Base-by-base conservation (phyloP, 2,888 invertebrate species). In the Steinernema carpocapsae region DNA sequence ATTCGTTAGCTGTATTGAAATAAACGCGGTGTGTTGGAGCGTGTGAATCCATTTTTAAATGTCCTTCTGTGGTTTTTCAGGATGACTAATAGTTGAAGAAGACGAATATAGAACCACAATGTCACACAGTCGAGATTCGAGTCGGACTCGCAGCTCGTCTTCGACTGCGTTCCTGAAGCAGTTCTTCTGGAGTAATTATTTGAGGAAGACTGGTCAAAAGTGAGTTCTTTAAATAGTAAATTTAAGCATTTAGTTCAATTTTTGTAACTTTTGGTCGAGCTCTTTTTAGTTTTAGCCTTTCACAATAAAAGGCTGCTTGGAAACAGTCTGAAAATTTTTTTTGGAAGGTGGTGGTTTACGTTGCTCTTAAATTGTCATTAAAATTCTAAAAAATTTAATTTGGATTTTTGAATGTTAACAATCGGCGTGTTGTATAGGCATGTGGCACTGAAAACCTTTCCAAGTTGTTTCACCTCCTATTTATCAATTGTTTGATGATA, bases 121-220 rank as follows among this genome's bases (percentile, higher is more conserved):
- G 52, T 52, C 52, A 1, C 52, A 52, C 19, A 52, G 52, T 22
- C 52, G 52, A 19, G 52, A 52, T 12, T 52, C 52, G 24, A 52
- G 52, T 24, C 19, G 52, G 24, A 22, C 52, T 19, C 19, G 52
- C 1, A 22, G 22, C 24, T 52, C 52, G 12, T 19, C 52, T n/a
- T 52, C 52, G 52, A 52, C 19, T 7, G 22, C 19, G 22, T 52
- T 52, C 52, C 52, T 52, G 22, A 52, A 52, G 24, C 52, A 52
- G 52, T 52, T 52, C 52, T 52, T 52, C 52, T 52, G 52, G 52
- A 52, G 22, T 3, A 52, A 52, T 22, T 52, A 52, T 22, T 22
- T 52, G 2, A n/a, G 52, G 52, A 52, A 52, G 24, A 52, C 52
- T 2, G 52, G 52, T 10, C 52, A 37, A 37, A 37, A 24, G 52